Evolutionary conservation across 2,113 vertebrate species (phyloP).

Genomic region (Takifugu flavidus): DNA sequence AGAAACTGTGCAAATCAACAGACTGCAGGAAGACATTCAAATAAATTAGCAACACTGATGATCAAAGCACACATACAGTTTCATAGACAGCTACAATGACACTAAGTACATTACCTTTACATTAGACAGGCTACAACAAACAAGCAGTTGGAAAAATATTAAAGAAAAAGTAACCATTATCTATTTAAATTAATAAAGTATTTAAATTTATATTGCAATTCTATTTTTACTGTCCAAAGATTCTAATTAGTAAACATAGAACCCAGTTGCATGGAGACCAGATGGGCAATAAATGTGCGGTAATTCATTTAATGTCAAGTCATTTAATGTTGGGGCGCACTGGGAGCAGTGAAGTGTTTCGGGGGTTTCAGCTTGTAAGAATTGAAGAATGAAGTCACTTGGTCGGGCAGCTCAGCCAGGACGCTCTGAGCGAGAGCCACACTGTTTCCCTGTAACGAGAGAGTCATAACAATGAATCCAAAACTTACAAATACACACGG

Average conservation of each 20-base stretch:
- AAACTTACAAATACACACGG: background rate
- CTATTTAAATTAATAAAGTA: background rate
- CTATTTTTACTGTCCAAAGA: background rate
- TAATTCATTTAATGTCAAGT: conserved; percentile 1
- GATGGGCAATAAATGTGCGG: background rate
- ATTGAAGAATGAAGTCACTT: conserved; percentile 90
- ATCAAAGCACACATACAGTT: background rate
- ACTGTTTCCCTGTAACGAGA: conserved; percentile 67
- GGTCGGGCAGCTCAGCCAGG: conserved; percentile 92
- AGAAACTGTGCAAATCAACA: background rate
- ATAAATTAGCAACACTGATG: background rate
- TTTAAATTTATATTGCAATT: background rate
- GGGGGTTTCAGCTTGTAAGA: conserved; percentile 87
- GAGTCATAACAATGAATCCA: background rate
- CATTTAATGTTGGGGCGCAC: conserved; percentile 22
- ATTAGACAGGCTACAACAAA: background rate
- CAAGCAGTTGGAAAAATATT: background rate
- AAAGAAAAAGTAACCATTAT: background rate
- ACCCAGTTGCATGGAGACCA: background rate
- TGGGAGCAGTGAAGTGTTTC: conserved; percentile 45
- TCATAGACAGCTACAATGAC: background rate
- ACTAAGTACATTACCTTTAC: conserved; percentile 2
- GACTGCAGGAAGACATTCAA: too few species aligned
- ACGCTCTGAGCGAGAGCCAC: conserved; percentile 90
- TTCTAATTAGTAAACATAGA: background rate